These are phyloP conservation scores for Eupithecia tripunctaria DNA, from an alignment of 2,888 invertebrate species.

Conservation along the genomic window DNA sequence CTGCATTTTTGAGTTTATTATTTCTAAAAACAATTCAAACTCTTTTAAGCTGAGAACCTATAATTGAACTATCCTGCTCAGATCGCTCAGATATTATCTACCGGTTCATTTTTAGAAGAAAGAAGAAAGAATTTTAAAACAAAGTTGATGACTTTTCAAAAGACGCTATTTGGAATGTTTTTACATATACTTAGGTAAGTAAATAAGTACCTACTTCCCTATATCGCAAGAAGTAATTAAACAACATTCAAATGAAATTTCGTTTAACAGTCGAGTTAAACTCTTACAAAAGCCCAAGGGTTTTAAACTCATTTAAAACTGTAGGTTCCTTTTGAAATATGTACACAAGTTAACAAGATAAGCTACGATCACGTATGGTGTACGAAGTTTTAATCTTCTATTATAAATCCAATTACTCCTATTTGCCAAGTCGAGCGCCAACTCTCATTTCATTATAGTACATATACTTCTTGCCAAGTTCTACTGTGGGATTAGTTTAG, in stretches of 20 bases:
- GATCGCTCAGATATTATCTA: no score
- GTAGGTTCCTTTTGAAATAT: slow-evolving; percentile 11
- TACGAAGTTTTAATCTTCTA: slow-evolving; percentile 49
- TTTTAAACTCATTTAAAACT: slow-evolving; percentile 17
- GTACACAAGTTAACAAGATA: slow-evolving; percentile 25
- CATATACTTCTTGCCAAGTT: neutral
- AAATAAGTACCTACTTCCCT: neutral
- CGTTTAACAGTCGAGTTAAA: slow-evolving; percentile 4
- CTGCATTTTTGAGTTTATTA: no score
- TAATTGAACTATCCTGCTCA: no score
- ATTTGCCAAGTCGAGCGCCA: slow-evolving; percentile 53
- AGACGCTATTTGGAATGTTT: neutral
- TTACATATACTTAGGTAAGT: neutral
- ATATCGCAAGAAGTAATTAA: slow-evolving; percentile 4
- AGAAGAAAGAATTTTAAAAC: no score
- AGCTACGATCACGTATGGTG: slow-evolving; percentile 38
- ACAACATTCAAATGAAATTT: slow-evolving; percentile 14
- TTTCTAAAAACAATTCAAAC: no score
- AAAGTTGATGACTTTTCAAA: no score
- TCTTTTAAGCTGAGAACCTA: no score
- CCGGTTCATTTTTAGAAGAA: no score
- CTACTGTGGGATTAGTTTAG: neutral
- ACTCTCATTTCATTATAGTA: slow-evolving; percentile 54
- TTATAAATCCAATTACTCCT: slow-evolving; percentile 58
- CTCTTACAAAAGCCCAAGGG: slow-evolving; percentile 11